Evolutionary conservation across 2,113 vertebrate species (phyloP).

Genomic region (Sphyrna mokarran): DNA sequence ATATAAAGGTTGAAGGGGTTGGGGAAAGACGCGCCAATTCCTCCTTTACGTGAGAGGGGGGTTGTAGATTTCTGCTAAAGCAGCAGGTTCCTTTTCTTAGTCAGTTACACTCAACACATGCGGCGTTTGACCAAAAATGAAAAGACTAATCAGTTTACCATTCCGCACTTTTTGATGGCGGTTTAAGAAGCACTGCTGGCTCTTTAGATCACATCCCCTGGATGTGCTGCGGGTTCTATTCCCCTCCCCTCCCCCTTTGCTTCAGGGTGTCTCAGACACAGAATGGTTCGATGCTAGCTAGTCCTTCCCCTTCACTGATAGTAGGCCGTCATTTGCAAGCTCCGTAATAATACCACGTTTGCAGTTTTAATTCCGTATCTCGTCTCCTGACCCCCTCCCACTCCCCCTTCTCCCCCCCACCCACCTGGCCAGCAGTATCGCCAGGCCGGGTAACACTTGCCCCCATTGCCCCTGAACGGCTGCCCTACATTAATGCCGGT

Average conservation of each 20-base stretch:
- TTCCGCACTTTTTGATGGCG: background rate
- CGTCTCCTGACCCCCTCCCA: background rate
- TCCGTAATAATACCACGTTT: slow-evolving; percentile 29
- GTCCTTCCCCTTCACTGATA: background rate
- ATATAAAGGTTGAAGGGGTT: background rate
- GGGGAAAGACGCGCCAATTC: background rate
- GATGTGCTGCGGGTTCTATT: background rate
- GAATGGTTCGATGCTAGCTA: background rate
- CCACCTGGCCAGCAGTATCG: background rate
- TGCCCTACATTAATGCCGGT: background rate
- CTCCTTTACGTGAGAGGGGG: background rate
- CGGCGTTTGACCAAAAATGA: background rate
- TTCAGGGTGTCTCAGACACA: background rate
- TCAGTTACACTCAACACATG: slow-evolving; percentile 6
- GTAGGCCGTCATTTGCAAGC: slow-evolving; percentile 17
- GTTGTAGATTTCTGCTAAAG: background rate
- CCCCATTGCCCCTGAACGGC: background rate
- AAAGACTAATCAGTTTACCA: background rate
- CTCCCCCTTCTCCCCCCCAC: no score
- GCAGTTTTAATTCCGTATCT: slow-evolving; percentile 20
- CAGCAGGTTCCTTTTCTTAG: slow-evolving; percentile 5
- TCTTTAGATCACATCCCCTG: background rate
- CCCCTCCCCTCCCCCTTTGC: background rate
- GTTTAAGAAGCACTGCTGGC: background rate
- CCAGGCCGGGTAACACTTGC: background rate